Evolutionary conservation across 2,888 invertebrate genomes (phyloP), one percentile per base, ranked within the genome.

Genomic region (Thyatira batis): DNA sequence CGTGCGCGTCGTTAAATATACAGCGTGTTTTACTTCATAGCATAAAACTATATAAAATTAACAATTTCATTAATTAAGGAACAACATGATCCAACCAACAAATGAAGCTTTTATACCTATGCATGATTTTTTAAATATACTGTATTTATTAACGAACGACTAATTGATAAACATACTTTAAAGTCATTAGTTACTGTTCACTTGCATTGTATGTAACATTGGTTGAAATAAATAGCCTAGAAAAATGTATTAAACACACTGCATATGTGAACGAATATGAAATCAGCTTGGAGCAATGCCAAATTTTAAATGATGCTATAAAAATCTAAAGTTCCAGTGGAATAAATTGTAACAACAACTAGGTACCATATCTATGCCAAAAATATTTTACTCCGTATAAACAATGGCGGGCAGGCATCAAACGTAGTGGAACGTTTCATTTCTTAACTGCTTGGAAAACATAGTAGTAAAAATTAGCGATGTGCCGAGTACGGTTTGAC

Each of bases 261-360:
- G 78, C 62, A 78, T 81, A 78, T 78, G 66, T 63, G 73, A 76
- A 79, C 73, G 78, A 84, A 75, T 68, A 65, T 75, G 73, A 67
- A 80, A 71, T 82, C 67, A 71, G 62, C 71, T 84, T 89, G 91
- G 90, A 84, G 57, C 13, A n/a, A 33, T 61, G 86, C 90, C 90
- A 89, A 70, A 69, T 78, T 77, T 80, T 72, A 77, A 84, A 87
- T 81, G 84, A 82, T 80, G 82, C 80, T 79, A 87, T 89, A 87
- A 89, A 90, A 87, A 83, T 79, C 73, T 74, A 73, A 84, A 85
- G 78, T 82, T 87, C 79, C 84, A 85, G 81, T 63, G 76, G 72
- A 75, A 83, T 82, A 83, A 83, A 84, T 75, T 77, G 72, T 74
- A 78, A 65, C 65, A 75, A 69, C 63, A 68, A 75, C 73, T 69